Evolutionary conservation across 2,797 vertebrate genomes (phyloP), one percentile per base, ranked within the genome.

Genomic region (Carapus acus): DNA sequence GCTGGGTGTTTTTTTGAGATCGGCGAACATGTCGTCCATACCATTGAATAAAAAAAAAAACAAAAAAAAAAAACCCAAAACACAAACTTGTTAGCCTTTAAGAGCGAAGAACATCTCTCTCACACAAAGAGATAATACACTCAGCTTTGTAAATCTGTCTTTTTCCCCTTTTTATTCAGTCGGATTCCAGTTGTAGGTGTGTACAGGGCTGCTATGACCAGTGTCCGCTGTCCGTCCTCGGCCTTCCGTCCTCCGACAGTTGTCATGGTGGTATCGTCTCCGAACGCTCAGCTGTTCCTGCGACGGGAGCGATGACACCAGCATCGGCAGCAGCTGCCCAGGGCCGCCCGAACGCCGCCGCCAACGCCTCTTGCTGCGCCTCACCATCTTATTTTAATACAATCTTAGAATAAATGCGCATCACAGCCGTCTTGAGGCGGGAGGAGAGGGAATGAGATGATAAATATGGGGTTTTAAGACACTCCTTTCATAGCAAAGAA

Each of bases 221-320:
- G 37, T 50, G 65, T 71, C 76, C 20, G 56, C 38, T 63, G 60
- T 50, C 42, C 55, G 68, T 9, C 41, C 16, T 58, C 73, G 41
- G 53, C 45, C 9, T 39, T 44, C 47, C 57, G 50, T 65, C 76
- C 72, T 69, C 55, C 6, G 65, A 73, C 85, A 88, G 83, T 77
- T 86, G 84, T 70, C 75, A 61, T 38, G 8, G 46, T 8, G 47
- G 17, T 62, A 67, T 69, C 69, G 62, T 76, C 69, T 71, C 60
- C n/a, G 15, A 67, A 58, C 65, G 21, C 63, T 78, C 78, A 80
- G 79, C 82, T 83, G 82, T 79, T 72, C 38, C 49, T 24, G 59
- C 54, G 65, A 49, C 16, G 4, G 43, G 7, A 67, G 46, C 51
- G 34, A 16, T 16, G 71, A 60, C 54, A 49, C 57, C 39, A 65